These are phyloP conservation scores for Biston betularia DNA, from an alignment of 2,888 invertebrate genomes.

Conservation along the genomic window DNA sequence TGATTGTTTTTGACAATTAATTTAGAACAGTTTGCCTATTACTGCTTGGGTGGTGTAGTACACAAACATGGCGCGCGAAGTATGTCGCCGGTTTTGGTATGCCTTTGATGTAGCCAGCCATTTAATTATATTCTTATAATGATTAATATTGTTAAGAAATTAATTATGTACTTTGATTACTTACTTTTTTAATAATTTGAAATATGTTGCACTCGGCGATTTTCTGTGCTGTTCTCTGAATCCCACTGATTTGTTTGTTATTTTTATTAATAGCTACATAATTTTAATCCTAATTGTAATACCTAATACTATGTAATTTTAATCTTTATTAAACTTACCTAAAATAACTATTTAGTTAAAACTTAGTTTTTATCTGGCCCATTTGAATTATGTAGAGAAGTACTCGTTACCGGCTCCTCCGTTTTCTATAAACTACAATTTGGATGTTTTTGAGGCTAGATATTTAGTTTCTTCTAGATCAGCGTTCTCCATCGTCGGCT, in stretches of 20 bases:
- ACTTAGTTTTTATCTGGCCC: neutral
- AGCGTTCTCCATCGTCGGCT: too few relatives aligned
- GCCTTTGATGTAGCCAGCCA: neutral
- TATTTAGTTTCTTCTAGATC: too few relatives aligned
- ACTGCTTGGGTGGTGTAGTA: too few relatives aligned
- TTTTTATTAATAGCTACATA: slow-evolving; percentile 23
- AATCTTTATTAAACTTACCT: slow-evolving; percentile 8
- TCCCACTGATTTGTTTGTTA: slow-evolving; percentile 31
- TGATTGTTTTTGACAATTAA: too few relatives aligned
- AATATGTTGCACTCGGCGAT: neutral
- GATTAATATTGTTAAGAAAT: slow-evolving; percentile 5
- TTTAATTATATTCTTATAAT: neutral
- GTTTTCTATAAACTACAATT: too few relatives aligned
- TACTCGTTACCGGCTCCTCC: too few relatives aligned
- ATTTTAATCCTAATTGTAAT: slow-evolving; percentile 40
- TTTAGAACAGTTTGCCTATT: too few relatives aligned
- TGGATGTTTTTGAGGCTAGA: too few relatives aligned
- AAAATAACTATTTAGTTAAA: slow-evolving; percentile 1
- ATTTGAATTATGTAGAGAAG: neutral
- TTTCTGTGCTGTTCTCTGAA: slow-evolving; percentile 5
- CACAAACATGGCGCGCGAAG: neutral
- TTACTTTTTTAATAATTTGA: neutral
- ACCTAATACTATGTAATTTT: slow-evolving; percentile 5
- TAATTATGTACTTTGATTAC: slow-evolving; percentile 3
- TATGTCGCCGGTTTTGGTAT: neutral